These are phyloP conservation scores for Cydia pomonella DNA, from an alignment of 1,140 invertebrate species.

Conservation along the genomic window DNA sequence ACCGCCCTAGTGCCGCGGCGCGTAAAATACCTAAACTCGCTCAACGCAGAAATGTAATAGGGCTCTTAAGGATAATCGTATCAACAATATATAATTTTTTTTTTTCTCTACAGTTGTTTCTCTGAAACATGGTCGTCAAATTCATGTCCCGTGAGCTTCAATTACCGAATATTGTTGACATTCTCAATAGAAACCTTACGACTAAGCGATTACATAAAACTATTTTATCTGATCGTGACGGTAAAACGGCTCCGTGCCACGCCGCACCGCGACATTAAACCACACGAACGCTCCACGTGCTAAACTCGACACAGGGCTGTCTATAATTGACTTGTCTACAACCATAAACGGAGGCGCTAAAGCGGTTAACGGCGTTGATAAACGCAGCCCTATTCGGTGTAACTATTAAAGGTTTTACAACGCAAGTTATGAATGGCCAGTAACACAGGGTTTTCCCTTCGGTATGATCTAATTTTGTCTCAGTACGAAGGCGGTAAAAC, in stretches of 20 bases:
- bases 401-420: conserved; percentile 68
- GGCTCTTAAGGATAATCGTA: too few relatives aligned
- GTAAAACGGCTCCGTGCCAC: not conserved
- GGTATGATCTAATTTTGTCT: conserved; percentile 72
- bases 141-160: not conserved
- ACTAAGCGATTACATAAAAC: not conserved
- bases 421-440: conserved; percentile 57
- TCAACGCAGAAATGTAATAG: too few relatives aligned
- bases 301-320: conserved; percentile 3
- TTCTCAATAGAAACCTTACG: conserved; percentile 3
- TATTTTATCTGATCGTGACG: not conserved
- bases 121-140: not conserved
- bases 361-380: conserved; percentile 13
- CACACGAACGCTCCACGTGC: not conserved
- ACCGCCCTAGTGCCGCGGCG: too few relatives aligned
- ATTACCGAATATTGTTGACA: not conserved
- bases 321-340: conserved; percentile 31
- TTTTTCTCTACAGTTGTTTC: too few relatives aligned
- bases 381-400: conserved; percentile 35
- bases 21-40: too few relatives aligned
- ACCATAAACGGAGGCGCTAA: conserved; percentile 9
- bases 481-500: conserved; percentile 71
- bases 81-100: too few relatives aligned
- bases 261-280: not conserved
- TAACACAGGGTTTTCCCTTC: conserved; percentile 56